Conservation (phyloP, 2,888 invertebrate species). For the Andrena camellia region DNA sequence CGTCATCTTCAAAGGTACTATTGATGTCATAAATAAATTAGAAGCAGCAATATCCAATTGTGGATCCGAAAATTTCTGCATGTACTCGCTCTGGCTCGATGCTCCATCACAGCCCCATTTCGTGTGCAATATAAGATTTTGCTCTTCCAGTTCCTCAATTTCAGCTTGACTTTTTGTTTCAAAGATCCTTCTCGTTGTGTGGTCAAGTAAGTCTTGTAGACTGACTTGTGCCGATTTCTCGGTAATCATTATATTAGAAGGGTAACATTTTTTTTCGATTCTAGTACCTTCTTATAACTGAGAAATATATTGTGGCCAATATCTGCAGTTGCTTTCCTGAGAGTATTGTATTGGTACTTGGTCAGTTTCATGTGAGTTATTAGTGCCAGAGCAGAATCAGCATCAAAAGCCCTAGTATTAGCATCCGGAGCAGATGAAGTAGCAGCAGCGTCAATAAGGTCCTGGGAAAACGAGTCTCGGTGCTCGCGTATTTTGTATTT, state of each 20-base stretch:
- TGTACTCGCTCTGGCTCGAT: background rate
- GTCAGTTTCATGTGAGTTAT: background rate
- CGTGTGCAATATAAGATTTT: constrained; percentile 1
- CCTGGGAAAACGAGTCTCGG: no score
- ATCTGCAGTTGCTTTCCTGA: constrained; percentile 15
- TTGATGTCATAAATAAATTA: constrained; percentile 1
- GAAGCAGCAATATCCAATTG: background rate
- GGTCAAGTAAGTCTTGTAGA: constrained; percentile 21
- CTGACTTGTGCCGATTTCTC: constrained; percentile 9
- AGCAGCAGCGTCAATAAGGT: background rate
- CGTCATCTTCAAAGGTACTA: background rate
- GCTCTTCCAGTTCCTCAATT: background rate
- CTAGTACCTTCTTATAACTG: background rate
- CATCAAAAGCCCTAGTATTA: background rate
- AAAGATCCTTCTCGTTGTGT: background rate
- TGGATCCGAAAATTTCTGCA: constrained; percentile 2
- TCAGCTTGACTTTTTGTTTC: background rate
- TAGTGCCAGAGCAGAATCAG: background rate
- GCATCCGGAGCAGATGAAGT: background rate
- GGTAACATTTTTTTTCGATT: background rate
- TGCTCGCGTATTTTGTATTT: background rate
- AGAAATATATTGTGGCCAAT: constrained; percentile 14
- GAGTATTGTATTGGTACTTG: constrained; percentile 1
- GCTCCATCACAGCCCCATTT: constrained; percentile 13
- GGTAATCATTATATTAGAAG: background rate